Conservation (phyloP, 2,888 invertebrate species). For the Chironomus riparius region DNA sequence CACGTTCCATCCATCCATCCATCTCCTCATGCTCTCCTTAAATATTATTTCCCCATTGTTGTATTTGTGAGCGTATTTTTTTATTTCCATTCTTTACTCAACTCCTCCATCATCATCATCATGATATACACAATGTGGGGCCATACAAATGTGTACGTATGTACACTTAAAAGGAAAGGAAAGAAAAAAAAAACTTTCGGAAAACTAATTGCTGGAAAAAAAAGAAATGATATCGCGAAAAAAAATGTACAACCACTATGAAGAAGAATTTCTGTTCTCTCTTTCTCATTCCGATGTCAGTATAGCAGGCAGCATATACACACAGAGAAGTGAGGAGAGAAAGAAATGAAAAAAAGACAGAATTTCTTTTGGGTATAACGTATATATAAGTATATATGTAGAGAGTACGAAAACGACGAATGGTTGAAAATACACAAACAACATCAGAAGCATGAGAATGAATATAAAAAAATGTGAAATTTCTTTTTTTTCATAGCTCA, state of each 20-base stretch:
- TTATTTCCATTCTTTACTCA: neutral
- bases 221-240: slow-evolving; percentile 28
- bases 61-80: slow-evolving; percentile 13
- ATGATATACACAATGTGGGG: neutral
- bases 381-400: neutral
- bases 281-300: too few species aligned
- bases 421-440: slow-evolving; percentile 23
- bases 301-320: too few species aligned
- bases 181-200: slow-evolving; percentile 27
- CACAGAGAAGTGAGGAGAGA: neutral
- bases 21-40: slow-evolving; percentile 15
- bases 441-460: neutral
- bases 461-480: neutral
- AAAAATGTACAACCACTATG: slow-evolving; percentile 26
- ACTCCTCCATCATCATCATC: neutral
- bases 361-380: neutral
- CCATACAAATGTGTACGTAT: neutral
- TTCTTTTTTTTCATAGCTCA: neutral
- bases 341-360: slow-evolving; percentile 2
- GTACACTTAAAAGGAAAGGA: slow-evolving; percentile 12
- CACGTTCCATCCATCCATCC: neutral
- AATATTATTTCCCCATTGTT: slow-evolving; percentile 11
- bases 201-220: slow-evolving; percentile 28
- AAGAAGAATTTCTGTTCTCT: neutral
- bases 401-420: neutral